Conservation (phyloP, 1,140 invertebrate species). For the Trichogramma pretiosum region DNA sequence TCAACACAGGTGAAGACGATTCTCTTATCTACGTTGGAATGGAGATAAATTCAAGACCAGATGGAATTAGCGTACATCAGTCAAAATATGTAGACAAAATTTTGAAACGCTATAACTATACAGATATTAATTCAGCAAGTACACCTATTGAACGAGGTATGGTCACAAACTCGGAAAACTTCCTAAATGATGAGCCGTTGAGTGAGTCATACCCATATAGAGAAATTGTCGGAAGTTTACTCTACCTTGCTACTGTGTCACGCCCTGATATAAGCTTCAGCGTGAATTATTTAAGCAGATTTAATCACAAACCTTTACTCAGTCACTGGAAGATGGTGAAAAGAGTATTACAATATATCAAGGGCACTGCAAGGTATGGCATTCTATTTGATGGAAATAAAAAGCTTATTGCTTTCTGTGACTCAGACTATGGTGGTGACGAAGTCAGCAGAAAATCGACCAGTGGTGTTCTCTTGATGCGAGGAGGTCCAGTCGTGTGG, state of each 20-base stretch:
- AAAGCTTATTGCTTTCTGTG: neutral
- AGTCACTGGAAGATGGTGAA: conserved; percentile 31
- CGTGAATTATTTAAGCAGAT: too few species aligned
- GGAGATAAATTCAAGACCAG: neutral
- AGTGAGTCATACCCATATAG: neutral
- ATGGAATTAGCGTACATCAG: neutral
- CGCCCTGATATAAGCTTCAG: neutral
- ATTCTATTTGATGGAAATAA: neutral
- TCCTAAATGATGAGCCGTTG: neutral
- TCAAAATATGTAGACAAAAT: neutral
- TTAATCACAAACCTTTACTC: conserved; percentile 21
- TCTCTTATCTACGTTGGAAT: neutral
- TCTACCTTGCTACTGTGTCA: neutral
- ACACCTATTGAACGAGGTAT: neutral
- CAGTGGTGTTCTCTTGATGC: conserved; percentile 1
- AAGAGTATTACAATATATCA: conserved; percentile 33
- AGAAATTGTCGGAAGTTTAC: neutral
- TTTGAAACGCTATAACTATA: neutral
- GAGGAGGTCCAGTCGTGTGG: conserved; percentile 18
- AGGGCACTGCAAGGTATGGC: conserved; percentile 25
- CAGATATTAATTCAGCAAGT: neutral
- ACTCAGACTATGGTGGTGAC: conserved; percentile 17
- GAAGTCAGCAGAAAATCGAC: neutral
- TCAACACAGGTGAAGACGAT: neutral
- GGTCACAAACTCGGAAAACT: neutral